Evolutionary conservation across 2,888 invertebrate species (phyloP).

Genomic region (Ligdia adustata): DNA sequence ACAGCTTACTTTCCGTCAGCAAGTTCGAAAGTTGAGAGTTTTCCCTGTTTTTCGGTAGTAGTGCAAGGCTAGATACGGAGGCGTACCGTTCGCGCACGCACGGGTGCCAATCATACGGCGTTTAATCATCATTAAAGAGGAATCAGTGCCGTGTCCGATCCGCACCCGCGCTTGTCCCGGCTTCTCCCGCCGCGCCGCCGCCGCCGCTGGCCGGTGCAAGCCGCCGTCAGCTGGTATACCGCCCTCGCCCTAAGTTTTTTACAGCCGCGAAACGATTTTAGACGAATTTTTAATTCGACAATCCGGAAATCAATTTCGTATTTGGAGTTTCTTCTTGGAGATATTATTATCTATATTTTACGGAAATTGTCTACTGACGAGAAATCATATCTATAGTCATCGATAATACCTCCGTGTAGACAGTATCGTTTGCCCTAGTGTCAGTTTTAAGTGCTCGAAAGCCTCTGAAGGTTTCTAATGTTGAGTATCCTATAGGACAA

Average conservation of each 20-base stretch:
- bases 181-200: constrained; percentile 28
- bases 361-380: too few relatives aligned
- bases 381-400: too few relatives aligned
- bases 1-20: constrained; percentile 22
- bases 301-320: constrained; percentile 28
- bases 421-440: too few relatives aligned
- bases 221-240: constrained; percentile 65
- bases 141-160: constrained; percentile 66
- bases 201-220: constrained; percentile 54
- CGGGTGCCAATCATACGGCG: constrained; percentile 77
- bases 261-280: constrained; percentile 45
- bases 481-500: too few relatives aligned
- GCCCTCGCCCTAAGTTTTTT: constrained; percentile 66
- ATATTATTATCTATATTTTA: too few relatives aligned
- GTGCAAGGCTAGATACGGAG: constrained; percentile 23
- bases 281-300: constrained; percentile 51
- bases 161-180: too few relatives aligned
- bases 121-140: constrained; percentile 82
- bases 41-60: constrained; percentile 30
- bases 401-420: too few relatives aligned
- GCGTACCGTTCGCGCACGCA: constrained; percentile 55
- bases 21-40: constrained; percentile 29
- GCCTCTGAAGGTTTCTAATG: too few relatives aligned
- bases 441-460: too few relatives aligned
- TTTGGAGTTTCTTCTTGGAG: constrained; percentile 12